Base-by-base conservation (phyloP, 92 coral and sea anemone genomes). In the Epizoanthus illoricatus region DNA sequence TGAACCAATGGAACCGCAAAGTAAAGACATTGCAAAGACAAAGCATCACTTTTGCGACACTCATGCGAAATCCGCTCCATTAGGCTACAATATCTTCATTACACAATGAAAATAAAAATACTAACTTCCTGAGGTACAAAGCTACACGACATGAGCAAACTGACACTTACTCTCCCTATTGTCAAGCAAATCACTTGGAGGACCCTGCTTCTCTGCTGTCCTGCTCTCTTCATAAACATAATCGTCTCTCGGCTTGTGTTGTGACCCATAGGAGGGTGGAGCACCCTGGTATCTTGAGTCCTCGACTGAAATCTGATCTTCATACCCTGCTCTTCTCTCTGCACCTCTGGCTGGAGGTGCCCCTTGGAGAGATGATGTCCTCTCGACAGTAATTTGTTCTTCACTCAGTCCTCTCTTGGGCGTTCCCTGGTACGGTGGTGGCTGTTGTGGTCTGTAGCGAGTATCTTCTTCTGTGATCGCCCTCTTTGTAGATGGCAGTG, bases 221-320 rank as follows among this genome's bases (percentile, higher is more conserved):
- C 89, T 87, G n/a, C 87, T 90, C 61, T 87, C 91, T 60, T 90
- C 90, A 67, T 78, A 80, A 28, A 67, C 83, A 80, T 92, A 90
- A 18, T 89, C 92, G 21, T 86, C 89, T 43, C 70, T 76, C 7
- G 71, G 69, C 55, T 23, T 61, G 15, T 60, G 55, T 60, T 49
- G 19, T 41, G 58, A 5, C 20, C 45, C 54, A 55, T 76, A 17
- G 15, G 24, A 65, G 41, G 70, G 57, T 18, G 71, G 36, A 40
- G 41, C 71, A 16, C 58, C 69, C 47, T 41, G 70, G 23, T 39
- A 62, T 58, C 49, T 75, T 16, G 54, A 58, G 63, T 75, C 80
- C 67, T 57, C 67, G 15, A 36, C 24, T 8, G 80, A 56, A 71
- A 71, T 13, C 47, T 28, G 71, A 24, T 55, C 79, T 23, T 74